Base-by-base conservation (phyloP, 2,797 vertebrate genomes). In the Falco biarmicus region DNA sequence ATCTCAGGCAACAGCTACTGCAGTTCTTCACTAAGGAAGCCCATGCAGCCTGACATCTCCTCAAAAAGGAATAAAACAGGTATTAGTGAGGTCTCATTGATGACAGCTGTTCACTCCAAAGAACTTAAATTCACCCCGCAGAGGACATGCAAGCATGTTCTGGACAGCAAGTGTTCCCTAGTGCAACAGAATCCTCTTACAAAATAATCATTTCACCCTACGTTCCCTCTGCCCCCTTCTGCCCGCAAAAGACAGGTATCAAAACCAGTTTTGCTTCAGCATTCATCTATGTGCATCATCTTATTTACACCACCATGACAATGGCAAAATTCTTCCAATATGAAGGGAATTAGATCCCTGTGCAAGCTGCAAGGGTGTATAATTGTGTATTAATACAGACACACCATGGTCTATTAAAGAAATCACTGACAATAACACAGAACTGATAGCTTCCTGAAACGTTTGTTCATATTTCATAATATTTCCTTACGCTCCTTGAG, bases 121-220 rank as follows among this genome's bases (percentile, higher is more conserved):
- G 41, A 81, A 61, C 51, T 76, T 51, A 32, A 76, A 56, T 57
- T 71, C 5, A 1, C 18, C 25, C 25, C 5, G 1, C 28, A 53
- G 47, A 87, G n/a, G 34, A 87, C 74, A 74, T 87, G 69, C 13
- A 28, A 45, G 88, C 4, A 0, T 47, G 32, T 34, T 89, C 71
- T 66, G 32, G 43, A 54, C 64, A 65, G 45, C 31, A 41, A 77
- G 28, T 1, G 5, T 47, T 71, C 81, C 78, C 28, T 4, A 24
- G 25, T 47, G 29, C 2, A 0, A 39, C 43, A 89, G 22, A 90
- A 94, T 86, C 87, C 82, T 89, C 91, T 93, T 86, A 95, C 4
- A 89, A 90, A 89, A 65, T 64, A 84, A 89, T 86, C 4, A 87
- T 78, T 89, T 93, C 81, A 94, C 70, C 78, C 48, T 26, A 25